These are phyloP conservation scores for Dendropsophus ebraccatus DNA, from an alignment of 2,113 vertebrate species.

Conservation along the genomic window DNA sequence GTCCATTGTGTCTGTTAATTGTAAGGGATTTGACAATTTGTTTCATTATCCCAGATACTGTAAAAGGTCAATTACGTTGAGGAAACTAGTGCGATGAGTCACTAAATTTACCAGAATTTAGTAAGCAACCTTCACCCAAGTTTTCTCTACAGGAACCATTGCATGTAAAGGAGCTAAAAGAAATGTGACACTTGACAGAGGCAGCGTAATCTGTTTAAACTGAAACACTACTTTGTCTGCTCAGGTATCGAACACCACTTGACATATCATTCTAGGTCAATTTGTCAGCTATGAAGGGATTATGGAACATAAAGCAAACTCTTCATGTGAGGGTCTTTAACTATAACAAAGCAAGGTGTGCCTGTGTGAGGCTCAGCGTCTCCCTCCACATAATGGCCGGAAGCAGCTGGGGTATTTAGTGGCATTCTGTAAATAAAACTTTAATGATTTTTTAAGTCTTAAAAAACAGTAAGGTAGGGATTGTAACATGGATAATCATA, in stretches of 20 bases:
- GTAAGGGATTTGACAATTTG: no score
- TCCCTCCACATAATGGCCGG: background rate
- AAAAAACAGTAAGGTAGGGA: conserved; percentile 27
- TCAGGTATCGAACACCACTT: conserved; percentile 55
- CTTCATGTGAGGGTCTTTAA: conserved; percentile 44
- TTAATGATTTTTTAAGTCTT: conserved; percentile 22
- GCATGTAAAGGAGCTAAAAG: conserved; percentile 26
- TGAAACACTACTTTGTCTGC: conserved; percentile 34
- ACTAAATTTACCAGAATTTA: no score
- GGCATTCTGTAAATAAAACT: conserved; percentile 21
- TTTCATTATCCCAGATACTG: no score
- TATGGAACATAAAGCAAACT: conserved; percentile 48
- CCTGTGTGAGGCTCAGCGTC: conserved; percentile 9
- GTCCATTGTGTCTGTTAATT: no score
- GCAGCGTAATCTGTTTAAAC: conserved; percentile 31
- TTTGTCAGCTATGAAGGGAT: conserved; percentile 56
- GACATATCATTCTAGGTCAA: conserved; percentile 58
- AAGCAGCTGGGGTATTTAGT: conserved; percentile 22
- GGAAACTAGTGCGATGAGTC: background rate
- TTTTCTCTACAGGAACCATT: background rate
- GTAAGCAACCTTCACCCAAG: background rate
- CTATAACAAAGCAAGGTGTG: conserved; percentile 51
- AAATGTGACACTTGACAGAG: conserved; percentile 32
- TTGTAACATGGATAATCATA: conserved; percentile 14
- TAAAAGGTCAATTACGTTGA: no score